These are phyloP conservation scores for Poeciliopsis infans DNA, from an alignment of 2,797 vertebrate species.

Conservation along the genomic window DNA sequence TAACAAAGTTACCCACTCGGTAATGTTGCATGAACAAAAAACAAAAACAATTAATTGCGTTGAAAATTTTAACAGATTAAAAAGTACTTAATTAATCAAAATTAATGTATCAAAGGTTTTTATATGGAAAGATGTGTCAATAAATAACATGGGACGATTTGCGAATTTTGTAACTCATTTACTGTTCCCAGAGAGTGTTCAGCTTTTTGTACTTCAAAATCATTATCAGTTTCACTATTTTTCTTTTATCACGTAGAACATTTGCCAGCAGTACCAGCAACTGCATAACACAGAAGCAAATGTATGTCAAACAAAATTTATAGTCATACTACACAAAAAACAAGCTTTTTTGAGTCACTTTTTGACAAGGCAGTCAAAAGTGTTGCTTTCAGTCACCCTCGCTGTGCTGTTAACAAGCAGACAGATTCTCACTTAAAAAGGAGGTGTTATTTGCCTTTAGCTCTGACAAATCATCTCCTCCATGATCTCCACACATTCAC, in stretches of 20 bases:
- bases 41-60: too few species aligned
- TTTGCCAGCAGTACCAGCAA: background rate
- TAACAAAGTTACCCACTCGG: too few species aligned
- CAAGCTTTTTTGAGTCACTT: conserved; percentile 24
- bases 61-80: too few species aligned
- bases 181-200: background rate
- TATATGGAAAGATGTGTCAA: too few species aligned
- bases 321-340: conserved; percentile 12
- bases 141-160: too few species aligned
- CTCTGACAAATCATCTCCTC: conserved; percentile 21
- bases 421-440: conserved; percentile 47
- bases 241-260: background rate
- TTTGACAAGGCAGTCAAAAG: conserved; percentile 49
- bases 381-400: conserved; percentile 34
- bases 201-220: background rate
- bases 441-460: conserved; percentile 24
- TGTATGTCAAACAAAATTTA: conserved; percentile 12
- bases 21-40: too few species aligned
- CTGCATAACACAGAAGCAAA: background rate
- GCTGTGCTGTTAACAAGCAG: conserved; percentile 39
- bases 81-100: too few species aligned
- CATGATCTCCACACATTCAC: conserved; percentile 23
- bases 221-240: background rate
- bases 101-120: too few species aligned
- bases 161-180: background rate